Conservation (phyloP, 2,113 vertebrate species). For the Galemys pyrenaicus region DNA sequence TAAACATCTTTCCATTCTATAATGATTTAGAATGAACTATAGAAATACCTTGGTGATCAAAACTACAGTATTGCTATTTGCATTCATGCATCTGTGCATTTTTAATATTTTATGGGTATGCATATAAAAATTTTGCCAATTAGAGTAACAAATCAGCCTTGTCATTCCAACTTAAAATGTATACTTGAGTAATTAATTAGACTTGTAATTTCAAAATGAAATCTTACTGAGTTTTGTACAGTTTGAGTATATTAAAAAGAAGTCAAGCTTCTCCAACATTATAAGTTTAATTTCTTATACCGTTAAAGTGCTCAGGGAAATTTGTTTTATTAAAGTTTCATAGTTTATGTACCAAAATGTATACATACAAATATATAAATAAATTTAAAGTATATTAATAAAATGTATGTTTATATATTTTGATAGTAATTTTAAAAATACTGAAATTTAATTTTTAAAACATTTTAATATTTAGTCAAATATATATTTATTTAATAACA, state of each 20-base stretch:
- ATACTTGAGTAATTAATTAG: background rate
- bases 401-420: too few relatives aligned
- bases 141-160: background rate
- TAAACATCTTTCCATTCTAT: slow-evolving; percentile 8
- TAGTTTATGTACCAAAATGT: background rate
- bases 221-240: background rate
- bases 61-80: background rate
- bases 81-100: background rate
- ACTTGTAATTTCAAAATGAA: slow-evolving; percentile 32
- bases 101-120: background rate
- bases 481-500: too few relatives aligned
- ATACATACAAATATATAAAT: background rate
- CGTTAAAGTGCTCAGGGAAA: background rate
- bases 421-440: too few relatives aligned
- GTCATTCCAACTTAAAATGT: slow-evolving; percentile 19
- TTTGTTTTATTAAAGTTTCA: background rate
- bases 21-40: slow-evolving; percentile 24
- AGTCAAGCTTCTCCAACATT: background rate
- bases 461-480: too few relatives aligned
- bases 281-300: background rate
- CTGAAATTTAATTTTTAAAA: too few relatives aligned
- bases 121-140: slow-evolving; percentile 16
- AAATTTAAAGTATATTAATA: too few relatives aligned
- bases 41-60: background rate
- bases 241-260: background rate